A percentile compares a stretch with the other conserved stretches of the same genome.
Evolutionary conservation across 2,888 invertebrate genomes (phyloP).

Genomic region (Leptinotarsa tumamoca): DNA sequence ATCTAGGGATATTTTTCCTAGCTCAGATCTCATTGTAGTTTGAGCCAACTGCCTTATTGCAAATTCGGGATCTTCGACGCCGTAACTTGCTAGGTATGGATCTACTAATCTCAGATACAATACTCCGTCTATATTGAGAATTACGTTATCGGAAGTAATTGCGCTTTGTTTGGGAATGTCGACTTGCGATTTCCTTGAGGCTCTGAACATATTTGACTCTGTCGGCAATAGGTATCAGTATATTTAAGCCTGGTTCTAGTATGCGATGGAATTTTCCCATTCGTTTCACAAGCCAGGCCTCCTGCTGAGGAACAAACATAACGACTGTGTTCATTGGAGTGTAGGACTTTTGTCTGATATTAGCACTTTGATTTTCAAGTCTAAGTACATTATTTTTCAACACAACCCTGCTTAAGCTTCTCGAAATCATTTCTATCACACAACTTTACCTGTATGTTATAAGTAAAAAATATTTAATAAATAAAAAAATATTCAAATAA

Average conservation of each 20-base stretch:
- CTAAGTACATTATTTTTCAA: slow-evolving; percentile 33
- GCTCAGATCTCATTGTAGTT: slow-evolving; percentile 99
- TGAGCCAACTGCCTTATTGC: slow-evolving; percentile 99
- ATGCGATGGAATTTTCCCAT: slow-evolving; percentile 98
- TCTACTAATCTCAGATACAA: slow-evolving; percentile 93
- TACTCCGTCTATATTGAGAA: slow-evolving; percentile 96
- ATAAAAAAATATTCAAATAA: neutral
- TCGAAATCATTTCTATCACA: neutral
- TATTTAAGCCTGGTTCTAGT: slow-evolving; percentile 93
- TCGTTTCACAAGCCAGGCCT: slow-evolving; percentile 97
- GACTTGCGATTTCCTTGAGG: slow-evolving; percentile 97
- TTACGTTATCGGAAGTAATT: slow-evolving; percentile 97
- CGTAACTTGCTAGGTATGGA: slow-evolving; percentile 95
- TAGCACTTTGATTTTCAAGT: slow-evolving; percentile 36
- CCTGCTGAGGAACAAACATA: slow-evolving; percentile 99
- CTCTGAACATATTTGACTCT: slow-evolving; percentile 97
- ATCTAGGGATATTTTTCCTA: slow-evolving; percentile 97
- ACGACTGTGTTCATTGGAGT: slow-evolving; percentile 92
- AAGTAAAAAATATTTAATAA: neutral
- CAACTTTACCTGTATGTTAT: no score
- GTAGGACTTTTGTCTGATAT: slow-evolving; percentile 55
- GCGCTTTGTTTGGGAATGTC: slow-evolving; percentile 99
- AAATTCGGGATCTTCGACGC: slow-evolving; percentile 99
- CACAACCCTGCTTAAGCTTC: slow-evolving; percentile 1
- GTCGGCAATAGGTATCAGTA: slow-evolving; percentile 92